Evolutionary conservation across 2,113 vertebrate genomes (phyloP).

Genomic region (Pelobates fuscus): DNA sequence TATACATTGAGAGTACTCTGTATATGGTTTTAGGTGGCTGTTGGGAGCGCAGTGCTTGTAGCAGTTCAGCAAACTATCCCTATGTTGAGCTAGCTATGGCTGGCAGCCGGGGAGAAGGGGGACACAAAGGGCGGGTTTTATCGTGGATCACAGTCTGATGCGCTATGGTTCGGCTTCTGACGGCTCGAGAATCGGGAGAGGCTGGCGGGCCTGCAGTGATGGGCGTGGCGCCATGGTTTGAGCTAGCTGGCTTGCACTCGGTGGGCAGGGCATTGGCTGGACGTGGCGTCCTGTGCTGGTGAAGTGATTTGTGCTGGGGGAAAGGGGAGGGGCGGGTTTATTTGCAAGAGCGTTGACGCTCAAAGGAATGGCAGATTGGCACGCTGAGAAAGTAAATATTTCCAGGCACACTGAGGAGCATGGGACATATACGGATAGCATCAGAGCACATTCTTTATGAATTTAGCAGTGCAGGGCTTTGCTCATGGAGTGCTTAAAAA

Average conservation of each 20-base stretch:
- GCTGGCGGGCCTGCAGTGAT: slow-evolving; percentile 55
- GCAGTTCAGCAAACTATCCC: too few species aligned
- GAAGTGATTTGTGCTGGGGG: not conserved
- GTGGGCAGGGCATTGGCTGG: not conserved
- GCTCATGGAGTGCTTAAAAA: too few species aligned
- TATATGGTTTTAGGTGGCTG: too few species aligned
- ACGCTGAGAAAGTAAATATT: slow-evolving; percentile 12
- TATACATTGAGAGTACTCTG: too few species aligned
- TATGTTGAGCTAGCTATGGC: too few species aligned
- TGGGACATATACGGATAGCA: too few species aligned
- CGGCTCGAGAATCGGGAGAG: slow-evolving; percentile 56
- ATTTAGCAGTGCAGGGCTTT: too few species aligned
- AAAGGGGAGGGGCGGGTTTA: too few species aligned
- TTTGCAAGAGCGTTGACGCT: not conserved
- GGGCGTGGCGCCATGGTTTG: not conserved
- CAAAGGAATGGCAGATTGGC: not conserved
- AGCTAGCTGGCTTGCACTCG: not conserved
- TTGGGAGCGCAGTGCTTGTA: too few species aligned
- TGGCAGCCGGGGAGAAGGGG: too few species aligned
- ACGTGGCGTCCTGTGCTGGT: not conserved
- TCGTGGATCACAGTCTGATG: slow-evolving; percentile 94
- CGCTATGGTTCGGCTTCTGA: slow-evolving; percentile 74
- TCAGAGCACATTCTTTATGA: too few species aligned
- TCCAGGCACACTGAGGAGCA: too few species aligned
- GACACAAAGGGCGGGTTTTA: slow-evolving; percentile 56